These are phyloP conservation scores for Zaprionus vittiger DNA, from an alignment of 1,140 invertebrate genomes.

Conservation along the genomic window DNA sequence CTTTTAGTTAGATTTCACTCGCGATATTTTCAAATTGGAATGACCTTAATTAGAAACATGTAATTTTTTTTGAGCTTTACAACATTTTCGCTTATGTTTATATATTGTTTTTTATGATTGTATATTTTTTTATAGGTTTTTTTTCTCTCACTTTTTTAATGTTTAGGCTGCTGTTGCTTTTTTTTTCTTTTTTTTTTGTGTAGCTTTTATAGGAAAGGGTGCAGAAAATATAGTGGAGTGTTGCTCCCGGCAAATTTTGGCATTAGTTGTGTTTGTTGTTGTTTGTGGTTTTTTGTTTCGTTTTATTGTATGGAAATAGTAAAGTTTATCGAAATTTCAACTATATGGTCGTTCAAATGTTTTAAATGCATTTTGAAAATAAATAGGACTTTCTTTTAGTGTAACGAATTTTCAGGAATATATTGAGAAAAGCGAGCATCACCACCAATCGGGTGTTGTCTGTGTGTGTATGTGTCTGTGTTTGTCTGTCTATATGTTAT, in stretches of 20 bases:
- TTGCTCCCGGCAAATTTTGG: slow-evolving; percentile 78
- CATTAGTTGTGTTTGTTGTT: slow-evolving; percentile 50
- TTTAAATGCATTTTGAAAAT: slow-evolving; percentile 83
- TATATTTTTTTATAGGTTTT: slow-evolving; percentile 21
- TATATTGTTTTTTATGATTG: slow-evolving; percentile 17
- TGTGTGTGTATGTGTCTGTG: slow-evolving; percentile 16
- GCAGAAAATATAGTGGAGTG: slow-evolving; percentile 65
- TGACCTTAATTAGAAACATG: slow-evolving; percentile 83
- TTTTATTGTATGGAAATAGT: slow-evolving; percentile 70
- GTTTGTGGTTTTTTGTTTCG: slow-evolving; percentile 21
- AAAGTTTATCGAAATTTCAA: slow-evolving; percentile 67
- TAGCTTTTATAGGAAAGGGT: slow-evolving; percentile 69
- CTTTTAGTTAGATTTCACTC: slow-evolving; percentile 74
- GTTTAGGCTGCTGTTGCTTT: slow-evolving; percentile 53
- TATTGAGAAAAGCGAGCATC: slow-evolving; percentile 68
- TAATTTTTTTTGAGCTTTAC: slow-evolving; percentile 77
- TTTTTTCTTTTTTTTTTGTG: slow-evolving; percentile 32
- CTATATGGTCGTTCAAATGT: slow-evolving; percentile 70
- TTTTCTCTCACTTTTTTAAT: slow-evolving; percentile 27
- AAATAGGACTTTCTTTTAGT: slow-evolving; percentile 71
- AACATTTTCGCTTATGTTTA: slow-evolving; percentile 42
- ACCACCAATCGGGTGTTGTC: slow-evolving; percentile 41
- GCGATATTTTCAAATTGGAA: slow-evolving; percentile 81
- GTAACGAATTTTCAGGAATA: slow-evolving; percentile 72
- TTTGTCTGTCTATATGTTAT: slow-evolving; percentile 5